Conservation (phyloP, 2,113 vertebrate species). For the Brachypteracias leptosomus region DNA sequence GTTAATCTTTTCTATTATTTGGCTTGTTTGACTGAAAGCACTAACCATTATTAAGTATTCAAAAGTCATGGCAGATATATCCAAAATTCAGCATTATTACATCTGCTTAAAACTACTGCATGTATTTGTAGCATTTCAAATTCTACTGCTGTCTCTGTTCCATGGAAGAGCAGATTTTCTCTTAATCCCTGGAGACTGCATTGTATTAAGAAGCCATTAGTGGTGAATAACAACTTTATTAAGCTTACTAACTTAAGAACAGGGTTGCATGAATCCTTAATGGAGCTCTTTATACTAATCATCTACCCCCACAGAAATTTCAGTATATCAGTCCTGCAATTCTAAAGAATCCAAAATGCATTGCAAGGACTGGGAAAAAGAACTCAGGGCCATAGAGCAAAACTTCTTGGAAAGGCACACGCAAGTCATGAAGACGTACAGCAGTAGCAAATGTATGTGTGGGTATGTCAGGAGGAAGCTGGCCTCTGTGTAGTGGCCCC, state of each 20-base stretch:
- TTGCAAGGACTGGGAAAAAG: not conserved
- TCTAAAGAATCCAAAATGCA: not conserved
- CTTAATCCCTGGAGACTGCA: not conserved
- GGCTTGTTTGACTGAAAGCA: not conserved
- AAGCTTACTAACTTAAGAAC: not conserved
- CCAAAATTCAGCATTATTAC: not conserved
- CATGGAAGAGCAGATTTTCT: not conserved
- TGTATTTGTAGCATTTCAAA: not conserved
- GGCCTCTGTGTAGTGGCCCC: not conserved
- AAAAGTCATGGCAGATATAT: not conserved
- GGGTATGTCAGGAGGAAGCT: fast-evolving
- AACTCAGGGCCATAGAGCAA: not conserved
- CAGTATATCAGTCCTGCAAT: not conserved
- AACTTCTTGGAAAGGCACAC: not conserved
- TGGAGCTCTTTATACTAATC: not conserved
- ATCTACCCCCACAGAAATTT: not conserved
- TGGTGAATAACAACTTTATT: not conserved
- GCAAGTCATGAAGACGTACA: fast-evolving
- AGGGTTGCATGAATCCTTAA: not conserved
- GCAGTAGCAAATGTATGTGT: not conserved
- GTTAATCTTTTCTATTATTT: not conserved
- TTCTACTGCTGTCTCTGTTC: not conserved
- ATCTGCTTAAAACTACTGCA: not conserved
- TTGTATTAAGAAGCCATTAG: not conserved
- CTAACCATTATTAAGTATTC: not conserved